Base-by-base conservation (phyloP, 1,140 invertebrate genomes). In the Drosophila nigrodunni region DNA sequence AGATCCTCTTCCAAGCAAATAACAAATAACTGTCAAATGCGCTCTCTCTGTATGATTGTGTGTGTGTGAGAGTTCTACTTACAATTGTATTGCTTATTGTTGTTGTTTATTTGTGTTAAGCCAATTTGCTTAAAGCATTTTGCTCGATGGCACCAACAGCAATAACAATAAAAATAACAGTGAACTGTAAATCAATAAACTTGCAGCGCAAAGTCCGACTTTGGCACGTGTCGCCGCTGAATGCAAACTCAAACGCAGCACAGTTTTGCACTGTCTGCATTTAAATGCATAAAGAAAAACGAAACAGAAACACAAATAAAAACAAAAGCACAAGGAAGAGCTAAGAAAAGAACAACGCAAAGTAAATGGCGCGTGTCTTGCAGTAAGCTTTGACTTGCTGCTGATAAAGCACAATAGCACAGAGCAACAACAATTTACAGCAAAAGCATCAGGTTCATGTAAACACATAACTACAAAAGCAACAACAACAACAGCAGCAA, bases 41-140 rank as follows among this genome's bases (percentile, higher is more conserved):
- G 41, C 9, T 39, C 6, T 46, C 60, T 46, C 49, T 72, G 44
- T 66, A 35, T 46, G 9, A 41, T 25, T 13, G 43, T 49, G 25
- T 68, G 34, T 37, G 3, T 61, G 7, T 57, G 10, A 25, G 34
- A 25, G 34, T 35, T 55, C 57, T 58, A 47, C 65, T 41, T 52
- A 52, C 41, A 57, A 41, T 62, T 49, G 80, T 55, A 13, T 9
- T 46, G 25, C 25, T 30, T 30, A 30, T 30, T 21, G 44, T 78
- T 83, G 74, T 67, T 74, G 47, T 73, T 77, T 87, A 78, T 87
- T 88, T 82, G 83, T 82, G 72, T 39, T 87, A 82, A 88, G 83
- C 80, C 80, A 87, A 87, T 87, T 87, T 88, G 82, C 73, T 71
- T 71, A 66, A 71, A 87, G 77, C 80, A 80, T 85, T 59, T 49